phyloP scores from a whole-genome alignment of 2,797 vertebrate species.

The Odontamblyopus lacepedii region DNA sequence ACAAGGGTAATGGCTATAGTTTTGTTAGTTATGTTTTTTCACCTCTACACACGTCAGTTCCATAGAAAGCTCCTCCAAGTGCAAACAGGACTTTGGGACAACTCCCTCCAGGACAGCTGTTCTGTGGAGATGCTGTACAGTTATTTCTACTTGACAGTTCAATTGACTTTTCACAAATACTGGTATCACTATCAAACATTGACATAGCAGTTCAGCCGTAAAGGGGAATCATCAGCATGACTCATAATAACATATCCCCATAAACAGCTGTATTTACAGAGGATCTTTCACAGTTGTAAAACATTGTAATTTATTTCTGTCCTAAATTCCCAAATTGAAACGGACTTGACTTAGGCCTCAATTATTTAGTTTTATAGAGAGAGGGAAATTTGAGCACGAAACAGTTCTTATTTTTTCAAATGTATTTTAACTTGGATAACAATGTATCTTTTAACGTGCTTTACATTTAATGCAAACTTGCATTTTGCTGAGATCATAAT shows the following conservation, averaged over 20 bases:
- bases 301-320: not conserved
- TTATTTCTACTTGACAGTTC: slow-evolving; percentile 23
- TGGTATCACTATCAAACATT: slow-evolving; percentile 34
- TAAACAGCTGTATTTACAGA: not conserved
- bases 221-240: not conserved
- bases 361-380: too few relatives aligned
- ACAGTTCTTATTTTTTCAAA: too few relatives aligned
- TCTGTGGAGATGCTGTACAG: slow-evolving; percentile 23
- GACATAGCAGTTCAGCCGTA: not conserved
- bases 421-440: too few relatives aligned
- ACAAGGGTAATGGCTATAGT: not conserved
- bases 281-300: not conserved
- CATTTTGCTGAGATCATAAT: too few relatives aligned
- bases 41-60: slow-evolving; percentile 6
- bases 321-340: not conserved
- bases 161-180: slow-evolving; percentile 64
- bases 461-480: too few relatives aligned
- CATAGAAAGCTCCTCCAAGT: slow-evolving; percentile 56
- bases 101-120: slow-evolving; percentile 68
- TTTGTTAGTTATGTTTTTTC: slow-evolving; percentile 4
- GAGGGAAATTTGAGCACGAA: too few relatives aligned
- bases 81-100: slow-evolving; percentile 60
- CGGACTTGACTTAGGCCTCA: too few relatives aligned
- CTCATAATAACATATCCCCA: not conserved
- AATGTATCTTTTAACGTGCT: too few relatives aligned